Percentiles rank a stretch among this genome's conserved stretches.
phyloP scores from a whole-genome alignment of 2,888 invertebrate genomes.

The Dione vanillae region DNA sequence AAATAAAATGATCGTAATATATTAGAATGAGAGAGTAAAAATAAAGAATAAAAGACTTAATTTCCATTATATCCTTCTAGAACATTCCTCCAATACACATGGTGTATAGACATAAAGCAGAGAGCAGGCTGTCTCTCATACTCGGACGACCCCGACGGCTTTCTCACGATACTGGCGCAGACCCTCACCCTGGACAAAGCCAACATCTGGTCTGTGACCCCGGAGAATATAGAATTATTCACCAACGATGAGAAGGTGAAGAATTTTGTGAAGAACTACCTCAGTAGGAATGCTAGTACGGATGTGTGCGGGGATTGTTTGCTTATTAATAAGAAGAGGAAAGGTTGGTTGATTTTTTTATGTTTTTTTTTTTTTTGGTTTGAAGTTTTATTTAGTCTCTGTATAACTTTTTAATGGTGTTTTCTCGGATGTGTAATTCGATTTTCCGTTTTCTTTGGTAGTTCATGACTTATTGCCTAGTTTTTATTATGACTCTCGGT shows the following conservation, averaged over 20 bases:
- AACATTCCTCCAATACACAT: slow-evolving; percentile 86
- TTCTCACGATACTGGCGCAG: slow-evolving; percentile 90
- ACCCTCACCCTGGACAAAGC: slow-evolving; percentile 90
- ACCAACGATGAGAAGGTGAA: slow-evolving; percentile 89
- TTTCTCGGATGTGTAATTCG: no score
- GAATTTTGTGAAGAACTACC: slow-evolving; percentile 88
- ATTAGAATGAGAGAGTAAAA: no score
- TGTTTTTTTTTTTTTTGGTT: not conserved
- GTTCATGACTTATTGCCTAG: no score
- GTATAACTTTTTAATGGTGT: no score
- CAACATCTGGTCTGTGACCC: slow-evolving; percentile 87
- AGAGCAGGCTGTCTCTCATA: slow-evolving; percentile 95
- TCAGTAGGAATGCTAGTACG: slow-evolving; percentile 63
- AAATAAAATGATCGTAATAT: no score
- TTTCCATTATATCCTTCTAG: slow-evolving; percentile 60
- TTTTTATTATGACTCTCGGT: no score
- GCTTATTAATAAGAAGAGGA: slow-evolving; percentile 54
- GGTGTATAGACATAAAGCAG: slow-evolving; percentile 93
- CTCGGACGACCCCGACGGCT: slow-evolving; percentile 92
- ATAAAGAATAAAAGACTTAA: no score
- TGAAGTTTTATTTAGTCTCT: no score
- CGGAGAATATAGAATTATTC: slow-evolving; percentile 89
- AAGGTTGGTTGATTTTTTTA: slow-evolving; percentile 34
- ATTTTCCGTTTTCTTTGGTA: no score
- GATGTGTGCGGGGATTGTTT: slow-evolving; percentile 53